These are phyloP conservation scores for Sinelater perroti DNA, from an alignment of 2,888 invertebrate species.

Conservation along the genomic window DNA sequence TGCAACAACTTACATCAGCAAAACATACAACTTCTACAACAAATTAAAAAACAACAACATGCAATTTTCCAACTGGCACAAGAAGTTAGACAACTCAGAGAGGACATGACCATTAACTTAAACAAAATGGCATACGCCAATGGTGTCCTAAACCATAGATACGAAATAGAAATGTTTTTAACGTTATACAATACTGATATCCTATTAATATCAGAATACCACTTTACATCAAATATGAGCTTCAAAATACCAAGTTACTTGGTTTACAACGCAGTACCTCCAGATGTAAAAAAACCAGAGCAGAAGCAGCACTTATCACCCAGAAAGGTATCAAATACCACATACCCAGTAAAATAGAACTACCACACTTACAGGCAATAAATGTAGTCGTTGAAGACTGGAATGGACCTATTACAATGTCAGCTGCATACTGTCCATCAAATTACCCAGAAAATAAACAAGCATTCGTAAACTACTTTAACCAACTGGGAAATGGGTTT, in stretches of 20 bases:
- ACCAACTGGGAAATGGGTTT: conserved; percentile 6
- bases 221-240: too few species aligned
- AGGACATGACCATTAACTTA: not conserved
- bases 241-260: conserved; percentile 1
- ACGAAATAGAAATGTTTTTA: conserved; percentile 6
- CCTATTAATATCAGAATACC: too few species aligned
- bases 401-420: conserved; percentile 1
- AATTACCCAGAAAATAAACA: not conserved
- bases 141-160: too few species aligned
- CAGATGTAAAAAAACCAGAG: conserved; percentile 3
- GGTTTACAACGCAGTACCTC: conserved; percentile 2
- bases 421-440: conserved; percentile 7
- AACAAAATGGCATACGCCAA: not conserved
- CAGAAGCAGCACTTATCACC: conserved; percentile 2
- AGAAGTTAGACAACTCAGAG: not conserved
- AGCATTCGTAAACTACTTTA: conserved; percentile 12
- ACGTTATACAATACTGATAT: not conserved
- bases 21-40: too few species aligned
- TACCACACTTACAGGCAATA: not conserved
- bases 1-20: too few species aligned
- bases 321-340: not conserved
- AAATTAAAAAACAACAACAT: too few species aligned
- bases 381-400: conserved; percentile 9
- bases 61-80: too few species aligned
- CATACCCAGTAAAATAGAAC: not conserved